Evolutionary conservation across 2,888 invertebrate genomes (phyloP).

Genomic region (Psococerastis gibbosa): DNA sequence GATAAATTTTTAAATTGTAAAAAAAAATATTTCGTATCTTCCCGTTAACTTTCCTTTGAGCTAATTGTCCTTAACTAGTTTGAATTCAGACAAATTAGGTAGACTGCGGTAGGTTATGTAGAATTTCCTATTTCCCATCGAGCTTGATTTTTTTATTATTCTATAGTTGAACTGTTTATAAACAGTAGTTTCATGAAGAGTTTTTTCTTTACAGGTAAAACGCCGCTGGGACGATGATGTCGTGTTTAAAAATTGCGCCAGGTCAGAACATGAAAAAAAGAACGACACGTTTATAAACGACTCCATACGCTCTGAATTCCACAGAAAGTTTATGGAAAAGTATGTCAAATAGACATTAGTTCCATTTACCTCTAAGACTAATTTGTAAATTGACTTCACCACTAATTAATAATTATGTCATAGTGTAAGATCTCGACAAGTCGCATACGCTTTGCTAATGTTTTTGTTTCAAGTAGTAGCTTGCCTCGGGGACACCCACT

Average conservation of each 20-base stretch:
- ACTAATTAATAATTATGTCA: too few species aligned
- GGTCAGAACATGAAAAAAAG: conserved; percentile 83
- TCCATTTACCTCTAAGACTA: conserved; percentile 11
- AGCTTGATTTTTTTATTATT: conserved; percentile 2
- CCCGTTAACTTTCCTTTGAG: too few species aligned
- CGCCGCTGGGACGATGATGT: conserved; percentile 99
- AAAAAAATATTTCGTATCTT: too few species aligned
- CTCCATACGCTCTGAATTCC: conserved; percentile 93
- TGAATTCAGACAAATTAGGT: too few species aligned
- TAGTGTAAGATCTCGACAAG: too few species aligned
- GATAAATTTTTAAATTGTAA: too few species aligned
- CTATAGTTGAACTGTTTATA: background rate
- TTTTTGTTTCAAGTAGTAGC: too few species aligned
- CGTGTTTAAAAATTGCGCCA: conserved; percentile 98
- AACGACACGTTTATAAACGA: conserved; percentile 89
- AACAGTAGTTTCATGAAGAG: background rate
- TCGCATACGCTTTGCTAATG: too few species aligned
- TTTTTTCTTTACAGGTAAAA: conserved; percentile 41
- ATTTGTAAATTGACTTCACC: too few species aligned
- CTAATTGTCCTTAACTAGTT: too few species aligned
- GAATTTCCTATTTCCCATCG: background rate
- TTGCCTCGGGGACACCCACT: too few species aligned
- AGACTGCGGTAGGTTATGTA: too few species aligned
- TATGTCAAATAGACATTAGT: conserved; percentile 78
- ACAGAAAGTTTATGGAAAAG: conserved; percentile 99